Percentiles rank a stretch among this genome's conserved stretches.
Evolutionary conservation across 2,888 invertebrate species (phyloP).

Genomic region (Carpatolechia fugitivella): DNA sequence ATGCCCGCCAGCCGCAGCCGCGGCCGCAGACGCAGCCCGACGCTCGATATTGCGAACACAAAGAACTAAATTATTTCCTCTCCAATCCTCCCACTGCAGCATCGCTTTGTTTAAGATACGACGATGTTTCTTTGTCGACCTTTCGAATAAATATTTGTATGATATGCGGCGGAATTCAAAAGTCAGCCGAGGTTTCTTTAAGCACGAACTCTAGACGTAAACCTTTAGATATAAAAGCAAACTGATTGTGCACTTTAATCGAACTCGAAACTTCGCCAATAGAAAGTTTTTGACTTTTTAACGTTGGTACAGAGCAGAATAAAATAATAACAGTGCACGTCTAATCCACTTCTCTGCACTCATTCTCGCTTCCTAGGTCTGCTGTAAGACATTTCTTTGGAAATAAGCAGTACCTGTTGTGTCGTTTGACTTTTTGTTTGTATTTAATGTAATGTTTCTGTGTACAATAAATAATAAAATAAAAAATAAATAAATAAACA

Average conservation of each 20-base stretch:
- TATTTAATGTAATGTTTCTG: no score
- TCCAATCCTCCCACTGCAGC: slow-evolving; percentile 61
- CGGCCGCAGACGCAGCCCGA: slow-evolving; percentile 36
- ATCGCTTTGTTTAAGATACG: slow-evolving; percentile 64
- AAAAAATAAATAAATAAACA: no score
- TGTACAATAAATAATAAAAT: no score
- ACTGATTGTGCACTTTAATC: no score
- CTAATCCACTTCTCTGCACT: no score
- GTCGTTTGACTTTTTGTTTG: no score
- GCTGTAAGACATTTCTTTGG: no score
- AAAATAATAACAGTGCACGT: no score
- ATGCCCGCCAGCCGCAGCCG: slow-evolving; percentile 50
- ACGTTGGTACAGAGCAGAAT: no score
- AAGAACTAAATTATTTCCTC: slow-evolving; percentile 74
- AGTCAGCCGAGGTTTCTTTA: background rate
- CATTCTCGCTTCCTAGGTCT: no score
- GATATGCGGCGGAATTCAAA: background rate
- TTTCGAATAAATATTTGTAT: slow-evolving; percentile 22
- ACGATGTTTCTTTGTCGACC: slow-evolving; percentile 32
- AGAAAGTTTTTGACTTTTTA: no score
- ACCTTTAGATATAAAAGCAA: background rate
- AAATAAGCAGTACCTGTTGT: no score
- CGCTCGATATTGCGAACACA: slow-evolving; percentile 66
- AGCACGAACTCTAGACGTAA: background rate
- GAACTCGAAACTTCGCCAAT: background rate